Conservation (phyloP, 2,113 vertebrate species). For the Brevimyrus niger region DNA sequence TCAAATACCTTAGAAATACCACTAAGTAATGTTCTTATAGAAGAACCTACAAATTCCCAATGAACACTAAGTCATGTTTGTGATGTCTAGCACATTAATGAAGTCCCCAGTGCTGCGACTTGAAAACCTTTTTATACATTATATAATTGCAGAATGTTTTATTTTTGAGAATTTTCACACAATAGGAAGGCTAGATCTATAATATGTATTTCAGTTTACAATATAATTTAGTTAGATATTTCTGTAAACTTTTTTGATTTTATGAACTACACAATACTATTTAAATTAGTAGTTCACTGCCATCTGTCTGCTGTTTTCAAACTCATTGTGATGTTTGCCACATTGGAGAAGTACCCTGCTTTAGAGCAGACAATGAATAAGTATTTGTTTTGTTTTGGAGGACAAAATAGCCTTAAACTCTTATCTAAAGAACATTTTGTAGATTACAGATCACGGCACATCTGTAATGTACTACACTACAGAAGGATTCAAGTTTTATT, state of each 20-base stretch:
- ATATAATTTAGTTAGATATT: not conserved
- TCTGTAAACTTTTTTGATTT: not conserved
- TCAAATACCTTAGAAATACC: not conserved
- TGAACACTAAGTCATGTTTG: not conserved
- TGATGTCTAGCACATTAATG: not conserved
- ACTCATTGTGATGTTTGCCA: not conserved
- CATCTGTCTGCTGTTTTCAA: not conserved
- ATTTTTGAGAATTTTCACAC: not conserved
- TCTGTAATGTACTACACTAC: not conserved
- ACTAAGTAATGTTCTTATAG: not conserved
- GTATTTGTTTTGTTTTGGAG: not conserved
- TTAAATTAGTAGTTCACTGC: not conserved
- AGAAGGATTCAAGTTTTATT: not conserved
- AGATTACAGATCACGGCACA: not conserved
- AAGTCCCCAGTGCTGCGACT: not conserved
- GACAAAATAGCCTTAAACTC: not conserved
- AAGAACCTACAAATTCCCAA: not conserved
- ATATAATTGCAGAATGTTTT: not conserved
- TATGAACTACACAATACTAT: not conserved
- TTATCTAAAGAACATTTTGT: not conserved
- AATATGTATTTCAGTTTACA: not conserved
- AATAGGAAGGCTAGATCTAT: not conserved
- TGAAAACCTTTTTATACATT: not conserved
- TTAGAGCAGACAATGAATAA: not conserved
- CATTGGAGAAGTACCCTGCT: not conserved